A percentile compares a stretch with the other conserved stretches of the same genome.
These are phyloP conservation scores for Conopomorpha cramerella DNA, from an alignment of 1,140 invertebrate species.

Conservation along the genomic window DNA sequence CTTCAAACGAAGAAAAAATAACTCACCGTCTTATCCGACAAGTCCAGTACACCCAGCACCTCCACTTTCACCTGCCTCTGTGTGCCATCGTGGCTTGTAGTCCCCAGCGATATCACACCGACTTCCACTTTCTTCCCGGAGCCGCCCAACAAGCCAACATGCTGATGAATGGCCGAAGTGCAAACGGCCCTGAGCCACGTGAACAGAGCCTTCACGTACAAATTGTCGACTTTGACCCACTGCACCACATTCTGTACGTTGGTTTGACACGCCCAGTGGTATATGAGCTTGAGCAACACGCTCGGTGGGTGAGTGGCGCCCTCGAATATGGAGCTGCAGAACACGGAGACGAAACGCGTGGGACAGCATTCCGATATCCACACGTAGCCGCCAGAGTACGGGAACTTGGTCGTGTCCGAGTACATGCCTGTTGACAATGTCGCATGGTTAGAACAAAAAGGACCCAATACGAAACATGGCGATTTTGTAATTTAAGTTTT, in stretches of 20 bases:
- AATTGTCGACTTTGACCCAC: conserved; percentile 76
- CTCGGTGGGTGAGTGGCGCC: conserved; percentile 79
- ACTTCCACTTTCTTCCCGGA: conserved; percentile 71
- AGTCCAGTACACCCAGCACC: conserved; percentile 83
- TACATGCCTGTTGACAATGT: conserved; percentile 84
- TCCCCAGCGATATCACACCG: conserved; percentile 87
- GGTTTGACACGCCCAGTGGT: conserved; percentile 90
- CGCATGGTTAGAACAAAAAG: too few relatives aligned
- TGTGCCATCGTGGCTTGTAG: conserved; percentile 81
- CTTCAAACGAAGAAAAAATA: too few relatives aligned
- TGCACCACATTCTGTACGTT: conserved; percentile 84
- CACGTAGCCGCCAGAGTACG: conserved; percentile 85
- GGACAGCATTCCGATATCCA: conserved; percentile 88
- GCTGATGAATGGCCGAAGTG: conserved; percentile 77
- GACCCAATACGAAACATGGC: too few relatives aligned
- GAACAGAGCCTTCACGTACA: conserved; percentile 66
- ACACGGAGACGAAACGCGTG: conserved; percentile 81
- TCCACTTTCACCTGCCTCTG: conserved; percentile 86
- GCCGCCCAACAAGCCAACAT: conserved; percentile 73
- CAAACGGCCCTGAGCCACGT: conserved; percentile 79
- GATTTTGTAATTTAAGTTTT: too few relatives aligned
- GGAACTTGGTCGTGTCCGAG: conserved; percentile 81
- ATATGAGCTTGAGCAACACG: conserved; percentile 80
- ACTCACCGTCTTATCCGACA: conserved; percentile 68
- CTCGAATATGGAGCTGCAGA: conserved; percentile 85